These are phyloP conservation scores for Gouania willdenowi DNA, from an alignment of 2,797 vertebrate species.

Conservation along the genomic window DNA sequence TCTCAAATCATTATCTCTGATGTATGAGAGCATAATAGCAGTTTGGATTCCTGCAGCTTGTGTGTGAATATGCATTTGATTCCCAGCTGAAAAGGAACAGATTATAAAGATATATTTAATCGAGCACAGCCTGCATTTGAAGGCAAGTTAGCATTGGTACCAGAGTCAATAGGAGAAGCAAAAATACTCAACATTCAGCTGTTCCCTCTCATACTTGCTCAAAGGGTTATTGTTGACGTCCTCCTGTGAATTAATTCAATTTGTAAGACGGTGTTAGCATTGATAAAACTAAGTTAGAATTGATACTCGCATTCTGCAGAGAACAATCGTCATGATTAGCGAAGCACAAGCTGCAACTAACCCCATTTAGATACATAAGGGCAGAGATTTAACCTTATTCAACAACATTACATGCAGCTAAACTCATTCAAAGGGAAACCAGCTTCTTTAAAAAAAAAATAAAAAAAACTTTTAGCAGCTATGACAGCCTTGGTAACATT, in stretches of 20 bases:
- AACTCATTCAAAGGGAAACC: slow-evolving; percentile 44
- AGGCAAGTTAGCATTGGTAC: slow-evolving; percentile 39
- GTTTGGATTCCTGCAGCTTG: slow-evolving; percentile 12
- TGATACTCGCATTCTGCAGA: slow-evolving; percentile 63
- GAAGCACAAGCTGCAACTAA: slow-evolving; percentile 51
- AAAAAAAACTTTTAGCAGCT: slow-evolving; percentile 27
- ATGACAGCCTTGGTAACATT: too few relatives aligned
- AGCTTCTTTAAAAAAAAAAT: slow-evolving; percentile 23
- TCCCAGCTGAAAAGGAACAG: slow-evolving; percentile 29
- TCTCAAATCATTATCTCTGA: slow-evolving; percentile 17
- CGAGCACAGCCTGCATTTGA: slow-evolving; percentile 3
- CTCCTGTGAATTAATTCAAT: slow-evolving; percentile 72
- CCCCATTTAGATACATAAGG: slow-evolving; percentile 45
- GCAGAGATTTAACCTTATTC: slow-evolving; percentile 51
- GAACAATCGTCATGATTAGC: slow-evolving; percentile 78
- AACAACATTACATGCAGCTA: slow-evolving; percentile 25
- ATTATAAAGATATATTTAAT: slow-evolving; percentile 42
- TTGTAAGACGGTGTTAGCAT: slow-evolving; percentile 57
- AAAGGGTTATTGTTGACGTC: slow-evolving; percentile 63
- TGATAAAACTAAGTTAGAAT: slow-evolving; percentile 67
- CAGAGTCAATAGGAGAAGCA: slow-evolving; percentile 33
- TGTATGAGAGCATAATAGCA: slow-evolving; percentile 20
- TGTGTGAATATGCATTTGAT: slow-evolving; percentile 46
- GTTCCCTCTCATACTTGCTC: slow-evolving; percentile 52
- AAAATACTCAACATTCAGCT: slow-evolving; percentile 56